Base-by-base conservation (phyloP, 2,113 vertebrate species). In the Coturnix japonica region DNA sequence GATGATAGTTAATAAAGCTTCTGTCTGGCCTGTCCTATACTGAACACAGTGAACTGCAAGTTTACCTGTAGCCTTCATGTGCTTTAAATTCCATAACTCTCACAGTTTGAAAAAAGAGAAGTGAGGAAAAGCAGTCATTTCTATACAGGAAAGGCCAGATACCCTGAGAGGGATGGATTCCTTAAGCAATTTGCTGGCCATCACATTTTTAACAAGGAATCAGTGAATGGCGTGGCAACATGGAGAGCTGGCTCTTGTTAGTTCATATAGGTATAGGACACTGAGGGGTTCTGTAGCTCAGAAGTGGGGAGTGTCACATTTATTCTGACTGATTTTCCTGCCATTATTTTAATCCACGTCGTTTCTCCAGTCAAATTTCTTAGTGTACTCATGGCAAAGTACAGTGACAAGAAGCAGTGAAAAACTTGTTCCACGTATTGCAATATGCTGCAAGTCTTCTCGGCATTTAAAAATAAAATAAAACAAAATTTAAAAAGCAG, bases 301-400 rank as follows among this genome's bases (percentile, higher is more conserved):
- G 25, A 63, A 63, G 60, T 13, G 60, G 60, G 23, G 25, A 39
- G 54, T 75, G 65, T 90, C 82, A 85, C 71, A 76, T 60, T 76
- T 56, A 66, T 66, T 35, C 53, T 54, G 19, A 20, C 10, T 46
- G 18, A 43, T 59, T 41, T 26, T 44, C 39, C 80, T 75, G 57
- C 26, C 39, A 67, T 33, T 18, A 2, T 53, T 89, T 82, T 89
- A 57, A 74, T 26, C 37, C 78, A 49, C 60, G 37, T 44, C 33
- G 84, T 66, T 83, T 78, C 47, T 89, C n/a, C 59, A 71, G n/a
- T 7, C 30, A 92, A 51, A 79, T 20, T 60, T 44, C 85, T 75
- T 60, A 39, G 46, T 70, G 11, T 85, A 78, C 82, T 95, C 85
- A 87, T 57, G 94, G 90, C 82, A 63, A 95, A 79, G 77, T 44